A percentile compares a stretch with the other conserved stretches of the same genome.
Evolutionary conservation across 2,113 vertebrate genomes (phyloP).

Genomic region (Phocoena sinus): DNA sequence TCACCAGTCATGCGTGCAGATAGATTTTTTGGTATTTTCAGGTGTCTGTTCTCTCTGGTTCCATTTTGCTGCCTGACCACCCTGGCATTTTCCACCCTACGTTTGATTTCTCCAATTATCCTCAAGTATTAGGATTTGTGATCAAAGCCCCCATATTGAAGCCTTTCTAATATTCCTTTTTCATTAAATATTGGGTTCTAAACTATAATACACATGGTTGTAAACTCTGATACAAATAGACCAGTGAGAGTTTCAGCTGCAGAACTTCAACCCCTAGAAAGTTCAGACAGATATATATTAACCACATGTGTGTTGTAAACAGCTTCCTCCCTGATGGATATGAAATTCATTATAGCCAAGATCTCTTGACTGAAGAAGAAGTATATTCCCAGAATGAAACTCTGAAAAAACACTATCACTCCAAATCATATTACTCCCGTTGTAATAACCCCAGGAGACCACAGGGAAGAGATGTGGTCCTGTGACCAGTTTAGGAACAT

Average conservation of each 20-base stretch:
- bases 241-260: neutral
- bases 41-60: neutral
- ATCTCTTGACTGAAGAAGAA: neutral
- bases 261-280: neutral
- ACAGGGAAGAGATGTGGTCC: neutral
- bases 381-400: neutral
- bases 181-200: neutral
- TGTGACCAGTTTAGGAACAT: neutral
- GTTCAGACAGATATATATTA: neutral
- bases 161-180: neutral
- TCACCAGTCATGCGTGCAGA: neutral
- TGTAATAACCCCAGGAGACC: neutral
- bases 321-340: neutral
- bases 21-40: neutral
- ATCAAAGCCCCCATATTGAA: neutral
- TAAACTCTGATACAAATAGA: neutral
- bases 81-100: neutral
- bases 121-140: neutral
- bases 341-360: neutral
- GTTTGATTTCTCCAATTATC: neutral
- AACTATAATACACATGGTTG: neutral
- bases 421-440: neutral
- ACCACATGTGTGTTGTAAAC: neutral
- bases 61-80: neutral
- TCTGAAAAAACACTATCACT: neutral